Evolutionary conservation across 2,113 vertebrate genomes (phyloP).

Genomic region (Loxodonta africana): DNA sequence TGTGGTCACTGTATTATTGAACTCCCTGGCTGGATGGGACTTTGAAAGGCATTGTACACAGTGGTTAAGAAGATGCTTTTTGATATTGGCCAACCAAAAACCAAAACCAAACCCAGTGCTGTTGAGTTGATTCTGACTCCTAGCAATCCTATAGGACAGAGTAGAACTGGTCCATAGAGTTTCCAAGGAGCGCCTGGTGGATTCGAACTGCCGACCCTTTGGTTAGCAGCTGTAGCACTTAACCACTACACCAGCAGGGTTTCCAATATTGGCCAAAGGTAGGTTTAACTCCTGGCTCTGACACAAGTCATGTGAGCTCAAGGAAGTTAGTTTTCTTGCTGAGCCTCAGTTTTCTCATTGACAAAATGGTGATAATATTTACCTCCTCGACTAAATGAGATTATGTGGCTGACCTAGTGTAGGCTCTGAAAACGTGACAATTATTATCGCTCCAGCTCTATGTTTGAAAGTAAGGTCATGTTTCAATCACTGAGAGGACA

Average conservation of each 20-base stretch:
- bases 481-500: neutral
- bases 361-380: neutral
- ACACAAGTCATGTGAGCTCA: neutral
- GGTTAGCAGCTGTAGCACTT: too few species aligned
- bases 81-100: neutral
- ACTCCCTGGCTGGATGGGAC: neutral
- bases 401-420: neutral
- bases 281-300: neutral
- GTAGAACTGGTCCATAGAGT: too few species aligned
- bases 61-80: neutral
- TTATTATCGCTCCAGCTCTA: neutral
- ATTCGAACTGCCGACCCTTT: too few species aligned
- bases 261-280: neutral
- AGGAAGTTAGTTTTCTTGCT: neutral
- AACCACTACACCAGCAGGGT: too few species aligned
- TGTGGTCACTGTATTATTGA: neutral
- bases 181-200: too few species aligned
- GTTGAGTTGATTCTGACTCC: too few species aligned
- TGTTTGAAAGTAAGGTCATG: neutral
- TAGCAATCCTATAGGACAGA: too few species aligned
- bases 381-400: neutral
- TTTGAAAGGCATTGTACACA: neutral
- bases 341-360: neutral
- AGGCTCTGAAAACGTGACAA: neutral
- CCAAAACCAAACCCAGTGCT: too few species aligned